These are phyloP conservation scores for Poeciliopsis gracilis DNA, from an alignment of 2,797 vertebrate species.

Conservation along the genomic window DNA sequence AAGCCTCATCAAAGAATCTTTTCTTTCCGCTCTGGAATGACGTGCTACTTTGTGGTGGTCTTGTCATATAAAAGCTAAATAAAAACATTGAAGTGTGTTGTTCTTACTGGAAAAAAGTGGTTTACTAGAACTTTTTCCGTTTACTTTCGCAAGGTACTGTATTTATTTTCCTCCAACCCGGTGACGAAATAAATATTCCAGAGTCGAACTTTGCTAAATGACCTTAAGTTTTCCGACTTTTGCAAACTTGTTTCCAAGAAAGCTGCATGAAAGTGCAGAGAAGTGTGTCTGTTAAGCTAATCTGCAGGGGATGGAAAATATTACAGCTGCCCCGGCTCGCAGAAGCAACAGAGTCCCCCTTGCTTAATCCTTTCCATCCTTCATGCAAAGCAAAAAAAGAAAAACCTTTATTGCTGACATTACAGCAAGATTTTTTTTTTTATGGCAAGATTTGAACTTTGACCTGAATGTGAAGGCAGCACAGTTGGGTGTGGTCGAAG, in stretches of 20 bases:
- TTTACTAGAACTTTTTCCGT: neutral
- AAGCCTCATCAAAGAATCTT: neutral
- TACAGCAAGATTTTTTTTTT: conserved; percentile 35
- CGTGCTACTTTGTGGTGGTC: neutral
- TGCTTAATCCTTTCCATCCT: conserved; percentile 25
- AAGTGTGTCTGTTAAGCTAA: conserved; percentile 40
- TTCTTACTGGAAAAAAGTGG: neutral
- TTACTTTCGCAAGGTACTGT: neutral
- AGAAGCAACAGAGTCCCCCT: conserved; percentile 19
- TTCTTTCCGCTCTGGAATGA: neutral
- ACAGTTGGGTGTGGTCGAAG: conserved; percentile 59
- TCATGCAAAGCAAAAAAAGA: conserved; percentile 2
- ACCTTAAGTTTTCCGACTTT: conserved; percentile 48
- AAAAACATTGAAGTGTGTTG: neutral
- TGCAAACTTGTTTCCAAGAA: conserved; percentile 50
- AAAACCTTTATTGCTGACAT: conserved; percentile 38
- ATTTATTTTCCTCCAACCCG: neutral
- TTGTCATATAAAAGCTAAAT: neutral
- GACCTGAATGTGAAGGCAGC: conserved; percentile 58
- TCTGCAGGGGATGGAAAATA: conserved; percentile 58
- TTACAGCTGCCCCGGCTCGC: conserved; percentile 40
- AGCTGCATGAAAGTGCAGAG: conserved; percentile 49
- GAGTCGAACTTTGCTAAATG: conserved; percentile 47
- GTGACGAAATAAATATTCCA: conserved; percentile 27
- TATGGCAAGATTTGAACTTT: conserved; percentile 61